These are phyloP conservation scores for Hepsetus odoe DNA, from an alignment of 2,113 vertebrate species.

Conservation along the genomic window DNA sequence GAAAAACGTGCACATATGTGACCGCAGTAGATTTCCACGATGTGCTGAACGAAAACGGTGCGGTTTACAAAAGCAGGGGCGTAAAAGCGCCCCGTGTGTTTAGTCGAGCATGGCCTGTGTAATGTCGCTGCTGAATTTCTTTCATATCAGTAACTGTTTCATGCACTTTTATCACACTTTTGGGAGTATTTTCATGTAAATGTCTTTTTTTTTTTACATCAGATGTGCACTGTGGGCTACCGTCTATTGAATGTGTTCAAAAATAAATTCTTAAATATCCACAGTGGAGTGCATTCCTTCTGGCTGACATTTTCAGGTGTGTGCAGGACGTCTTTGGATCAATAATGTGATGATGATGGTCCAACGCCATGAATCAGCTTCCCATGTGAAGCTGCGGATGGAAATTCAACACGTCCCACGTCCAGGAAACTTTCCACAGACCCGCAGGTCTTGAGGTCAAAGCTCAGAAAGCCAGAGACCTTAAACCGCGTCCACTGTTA, in stretches of 20 bases:
- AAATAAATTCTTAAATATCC: too few relatives aligned
- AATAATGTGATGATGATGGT: too few relatives aligned
- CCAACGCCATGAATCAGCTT: too few relatives aligned
- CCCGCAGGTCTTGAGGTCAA: too few relatives aligned
- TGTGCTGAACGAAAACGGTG: neutral
- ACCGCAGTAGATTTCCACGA: neutral
- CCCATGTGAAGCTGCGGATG: too few relatives aligned
- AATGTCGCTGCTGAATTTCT: neutral
- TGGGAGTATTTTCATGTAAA: neutral
- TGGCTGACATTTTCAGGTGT: too few relatives aligned
- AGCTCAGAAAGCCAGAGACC: too few relatives aligned
- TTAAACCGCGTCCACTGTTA: too few relatives aligned
- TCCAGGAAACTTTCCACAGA: too few relatives aligned
- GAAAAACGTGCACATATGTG: neutral
- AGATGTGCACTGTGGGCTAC: neutral
- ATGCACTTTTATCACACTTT: constrained; percentile 1
- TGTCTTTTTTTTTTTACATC: constrained; percentile 10
- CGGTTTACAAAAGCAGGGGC: constrained; percentile 1
- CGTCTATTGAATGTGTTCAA: neutral
- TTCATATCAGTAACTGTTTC: neutral
- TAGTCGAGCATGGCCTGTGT: neutral
- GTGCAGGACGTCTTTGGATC: too few relatives aligned
- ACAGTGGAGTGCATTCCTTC: too few relatives aligned
- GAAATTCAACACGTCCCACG: too few relatives aligned
- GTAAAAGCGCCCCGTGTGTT: neutral